phyloP scores from a whole-genome alignment of 2,113 vertebrate species.

The Progne subis region DNA sequence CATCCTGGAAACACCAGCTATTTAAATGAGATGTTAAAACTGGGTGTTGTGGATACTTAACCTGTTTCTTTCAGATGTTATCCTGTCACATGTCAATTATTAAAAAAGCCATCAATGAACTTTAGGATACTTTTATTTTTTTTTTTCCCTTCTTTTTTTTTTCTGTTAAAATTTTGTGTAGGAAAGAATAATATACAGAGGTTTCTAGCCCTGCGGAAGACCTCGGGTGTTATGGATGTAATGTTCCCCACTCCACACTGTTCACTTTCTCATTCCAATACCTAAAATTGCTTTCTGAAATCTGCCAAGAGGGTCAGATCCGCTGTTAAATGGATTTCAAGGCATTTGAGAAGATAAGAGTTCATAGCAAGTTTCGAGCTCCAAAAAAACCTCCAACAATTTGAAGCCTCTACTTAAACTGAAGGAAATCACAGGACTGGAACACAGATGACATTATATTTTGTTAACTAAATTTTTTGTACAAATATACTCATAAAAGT shows the following conservation, averaged over 20 bases:
- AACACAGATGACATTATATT: neutral
- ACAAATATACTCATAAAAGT: neutral
- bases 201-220: neutral
- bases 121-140: neutral
- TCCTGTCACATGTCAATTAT: neutral
- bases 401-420: neutral
- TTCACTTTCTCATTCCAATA: slow-evolving; percentile 59
- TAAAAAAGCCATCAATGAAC: neutral
- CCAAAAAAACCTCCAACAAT: neutral
- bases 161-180: neutral
- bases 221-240: neutral
- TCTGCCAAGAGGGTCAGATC: slow-evolving; percentile 25
- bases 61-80: neutral
- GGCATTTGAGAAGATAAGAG: slow-evolving; percentile 11
- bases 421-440: neutral
- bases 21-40: neutral
- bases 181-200: neutral
- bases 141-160: slow-evolving; percentile 2
- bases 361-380: neutral
- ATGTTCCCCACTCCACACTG: neutral
- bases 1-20: neutral
- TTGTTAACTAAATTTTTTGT: neutral
- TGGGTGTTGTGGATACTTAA: neutral
- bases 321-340: slow-evolving; percentile 52
- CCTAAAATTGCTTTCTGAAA: slow-evolving; percentile 61